Base-by-base conservation (phyloP, 2,113 vertebrate species). In the Peromyscus polionotus region DNA sequence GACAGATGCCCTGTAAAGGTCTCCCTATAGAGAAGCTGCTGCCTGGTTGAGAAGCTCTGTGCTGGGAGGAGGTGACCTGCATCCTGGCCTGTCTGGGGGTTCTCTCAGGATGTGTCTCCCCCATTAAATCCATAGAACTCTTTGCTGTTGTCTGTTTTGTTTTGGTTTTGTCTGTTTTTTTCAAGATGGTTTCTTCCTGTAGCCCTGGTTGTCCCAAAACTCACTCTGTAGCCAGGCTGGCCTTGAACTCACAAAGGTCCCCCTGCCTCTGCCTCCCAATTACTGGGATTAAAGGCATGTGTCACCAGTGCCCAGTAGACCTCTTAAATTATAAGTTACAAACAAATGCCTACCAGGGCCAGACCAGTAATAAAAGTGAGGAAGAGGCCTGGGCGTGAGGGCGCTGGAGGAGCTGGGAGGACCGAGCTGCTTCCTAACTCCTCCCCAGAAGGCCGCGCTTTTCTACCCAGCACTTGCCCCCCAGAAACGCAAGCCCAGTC, bases 1-100 rank as follows among this genome's bases (percentile, higher is more conserved):
- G 92, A 91, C 61, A 67, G 88, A 85, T 70, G 88, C 94, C 90
- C 80, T 33, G 0, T 92, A 88, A 83, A 92, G 75, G 92, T 90
- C 31, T 93, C n/a, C 81, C 87, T 68, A 0, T 54, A 9, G 65
- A 63, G 89, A 31, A 31, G 72, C 33, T n/a, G 73, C 81, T 96
- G 61, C 57, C 77, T 93, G 6, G 87, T n/a, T 92, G 68, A 67
- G 88, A 96, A 79, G n/a, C 4, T 0, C 63, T 85, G n/a, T 72
- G 51, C 63, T 76, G 26, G 72, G 63, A 61, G 36, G n/a, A 89
- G 31, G 45, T 72, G 33, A 14, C 28, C 61, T 65, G 26, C 9
- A 13, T 51, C 65, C n/a, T 70, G 36, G 22, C 86, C 63, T 42
- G 39, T 33, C 79, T 76, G 76, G 13, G 26, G 33, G 51, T 26